These are phyloP conservation scores for Chaetoderma sp. DNA, from an alignment of 2,888 invertebrate species.

Conservation along the genomic window DNA sequence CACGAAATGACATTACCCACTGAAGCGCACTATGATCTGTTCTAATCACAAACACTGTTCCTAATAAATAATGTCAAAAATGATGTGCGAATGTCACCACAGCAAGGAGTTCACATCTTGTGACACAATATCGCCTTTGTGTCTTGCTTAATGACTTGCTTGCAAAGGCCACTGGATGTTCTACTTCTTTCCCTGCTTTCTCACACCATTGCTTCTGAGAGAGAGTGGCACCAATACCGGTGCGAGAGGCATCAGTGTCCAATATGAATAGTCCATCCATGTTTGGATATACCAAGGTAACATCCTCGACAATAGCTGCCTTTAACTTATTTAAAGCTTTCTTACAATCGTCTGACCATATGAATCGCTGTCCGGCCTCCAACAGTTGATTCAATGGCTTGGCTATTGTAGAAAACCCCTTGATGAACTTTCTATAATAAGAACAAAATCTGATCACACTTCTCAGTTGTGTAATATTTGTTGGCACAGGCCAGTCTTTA, in stretches of 20 bases:
- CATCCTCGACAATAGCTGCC: conserved; percentile 12
- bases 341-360: conserved; percentile 31
- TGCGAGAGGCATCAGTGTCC: conserved; percentile 29
- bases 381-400: too few relatives aligned
- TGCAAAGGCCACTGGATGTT: conserved; percentile 24
- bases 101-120: conserved; percentile 28
- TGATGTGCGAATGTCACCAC: conserved; percentile 29
- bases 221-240: conserved; percentile 25
- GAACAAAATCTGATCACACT: conserved; percentile 23
- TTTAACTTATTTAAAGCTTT: conserved; percentile 29
- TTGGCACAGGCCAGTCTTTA: conserved; percentile 18
- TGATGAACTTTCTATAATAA: conserved; percentile 32
- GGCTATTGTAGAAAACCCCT: conserved; percentile 14
- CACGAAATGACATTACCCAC: conserved; percentile 25
- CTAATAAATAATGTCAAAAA: conserved; percentile 26
- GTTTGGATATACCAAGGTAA: conserved; percentile 29
- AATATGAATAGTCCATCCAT: conserved; percentile 22
- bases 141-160: conserved; percentile 29
- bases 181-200: conserved; percentile 15
- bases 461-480: conserved; percentile 12
- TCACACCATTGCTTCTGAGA: conserved; percentile 30
- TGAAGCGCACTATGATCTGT: not conserved
- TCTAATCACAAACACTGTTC: conserved; percentile 8
- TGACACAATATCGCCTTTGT: conserved; percentile 30
- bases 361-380: conserved; percentile 17